A percentile compares a stretch with the other conserved stretches of the same genome.
Conservation (phyloP, 2,113 vertebrate genomes). For the Vulpes vulpes region DNA sequence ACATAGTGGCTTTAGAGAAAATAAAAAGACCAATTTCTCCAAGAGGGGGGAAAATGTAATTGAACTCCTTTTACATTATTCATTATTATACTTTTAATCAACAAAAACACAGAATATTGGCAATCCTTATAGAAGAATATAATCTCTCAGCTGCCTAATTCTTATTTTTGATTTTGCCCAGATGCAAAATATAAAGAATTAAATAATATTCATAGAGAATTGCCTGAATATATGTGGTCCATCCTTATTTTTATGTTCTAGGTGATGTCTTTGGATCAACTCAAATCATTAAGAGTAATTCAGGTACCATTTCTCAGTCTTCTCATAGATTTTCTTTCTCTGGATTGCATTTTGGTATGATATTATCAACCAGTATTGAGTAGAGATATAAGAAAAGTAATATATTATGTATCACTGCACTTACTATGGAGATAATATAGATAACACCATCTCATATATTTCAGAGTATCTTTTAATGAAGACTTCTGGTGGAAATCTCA, state of each 20-base stretch:
- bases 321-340: not conserved
- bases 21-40: not conserved
- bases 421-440: not conserved
- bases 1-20: conserved; percentile 45
- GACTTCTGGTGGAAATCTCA: not conserved
- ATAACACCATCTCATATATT: not conserved
- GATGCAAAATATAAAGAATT: not conserved
- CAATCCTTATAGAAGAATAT: not conserved
- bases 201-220: not conserved
- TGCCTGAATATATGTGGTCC: not conserved
- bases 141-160: not conserved
- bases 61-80: not conserved
- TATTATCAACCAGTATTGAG: not conserved
- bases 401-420: not conserved
- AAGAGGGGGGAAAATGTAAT: conserved; percentile 38
- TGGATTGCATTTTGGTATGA: not conserved
- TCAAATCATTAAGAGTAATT: not conserved
- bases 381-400: not conserved
- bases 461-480: not conserved
- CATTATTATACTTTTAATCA: not conserved
- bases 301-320: not conserved
- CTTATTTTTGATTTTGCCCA: not conserved
- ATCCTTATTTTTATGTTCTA: not conserved
- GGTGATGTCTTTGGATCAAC: not conserved
- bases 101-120: not conserved